phyloP scores from a whole-genome alignment of 2,888 invertebrate genomes.

The Labia minor region DNA sequence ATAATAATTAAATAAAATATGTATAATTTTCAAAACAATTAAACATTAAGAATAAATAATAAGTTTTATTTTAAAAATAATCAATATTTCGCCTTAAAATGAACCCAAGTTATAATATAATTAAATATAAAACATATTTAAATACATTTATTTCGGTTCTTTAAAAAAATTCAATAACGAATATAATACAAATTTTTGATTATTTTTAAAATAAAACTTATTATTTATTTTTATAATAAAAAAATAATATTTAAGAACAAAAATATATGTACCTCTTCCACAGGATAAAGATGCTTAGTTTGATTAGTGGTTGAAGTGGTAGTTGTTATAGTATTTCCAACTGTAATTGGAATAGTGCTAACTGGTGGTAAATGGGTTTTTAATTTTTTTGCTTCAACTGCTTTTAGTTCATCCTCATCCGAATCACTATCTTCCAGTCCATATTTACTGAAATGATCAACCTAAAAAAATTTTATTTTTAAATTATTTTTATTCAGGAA shows the following conservation, averaged over 20 bases:
- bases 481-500: not conserved
- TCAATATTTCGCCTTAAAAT: no score
- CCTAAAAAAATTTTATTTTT: constrained; percentile 39
- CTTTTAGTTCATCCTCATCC: constrained; percentile 19
- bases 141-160: no score
- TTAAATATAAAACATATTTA: no score
- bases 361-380: constrained; percentile 15
- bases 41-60: not conserved
- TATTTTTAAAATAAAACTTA: no score
- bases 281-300: not conserved
- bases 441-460: constrained; percentile 91
- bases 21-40: not conserved
- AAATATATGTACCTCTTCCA: constrained; percentile 7
- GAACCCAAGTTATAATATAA: no score
- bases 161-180: no score
- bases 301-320: constrained; percentile 21
- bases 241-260: no score
- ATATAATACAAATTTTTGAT: no score
- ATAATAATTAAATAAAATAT: not conserved
- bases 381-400: not conserved
- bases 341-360: constrained; percentile 33
- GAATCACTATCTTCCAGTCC: constrained; percentile 72
- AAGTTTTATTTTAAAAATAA: no score
- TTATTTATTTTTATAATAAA: no score
- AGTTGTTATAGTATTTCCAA: constrained; percentile 35